A percentile compares a stretch with the other conserved stretches of the same genome.
Conservation (phyloP, 2,888 invertebrate species). For the Platerodrilus igneus region DNA sequence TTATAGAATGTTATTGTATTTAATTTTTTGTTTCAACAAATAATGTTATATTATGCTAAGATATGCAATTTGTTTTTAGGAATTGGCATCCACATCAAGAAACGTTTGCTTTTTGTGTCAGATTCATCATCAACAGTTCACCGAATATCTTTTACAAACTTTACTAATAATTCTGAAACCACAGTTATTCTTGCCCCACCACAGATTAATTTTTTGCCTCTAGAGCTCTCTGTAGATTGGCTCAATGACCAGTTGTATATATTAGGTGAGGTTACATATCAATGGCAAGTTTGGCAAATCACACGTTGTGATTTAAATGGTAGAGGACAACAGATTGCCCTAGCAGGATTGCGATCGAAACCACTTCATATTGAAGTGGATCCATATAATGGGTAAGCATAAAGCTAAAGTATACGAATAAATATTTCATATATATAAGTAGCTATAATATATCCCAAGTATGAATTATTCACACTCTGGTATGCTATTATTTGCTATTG, state of each 20-base stretch:
- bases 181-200: constrained; percentile 55
- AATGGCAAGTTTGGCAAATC: constrained; percentile 62
- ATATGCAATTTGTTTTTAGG: constrained; percentile 53
- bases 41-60: too few species aligned
- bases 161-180: constrained; percentile 39
- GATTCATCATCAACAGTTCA: constrained; percentile 62
- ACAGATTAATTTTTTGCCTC: constrained; percentile 59
- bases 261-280: constrained; percentile 62
- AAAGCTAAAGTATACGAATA: too few species aligned
- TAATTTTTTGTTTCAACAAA: too few species aligned
- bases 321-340: constrained; percentile 62
- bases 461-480: too few species aligned
- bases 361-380: constrained; percentile 84
- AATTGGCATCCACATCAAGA: constrained; percentile 70
- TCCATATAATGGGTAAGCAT: constrained; percentile 80
- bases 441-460: too few species aligned
- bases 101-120: constrained; percentile 70
- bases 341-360: constrained; percentile 63
- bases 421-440: too few species aligned
- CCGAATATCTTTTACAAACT: constrained; percentile 51
- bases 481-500: too few species aligned
- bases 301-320: constrained; percentile 73
- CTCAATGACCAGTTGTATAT: constrained; percentile 79
- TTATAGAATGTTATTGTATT: too few species aligned
- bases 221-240: constrained; percentile 83